Evolutionary conservation across 1,140 invertebrate species (phyloP).

Genomic region (Drosophila parvula): DNA sequence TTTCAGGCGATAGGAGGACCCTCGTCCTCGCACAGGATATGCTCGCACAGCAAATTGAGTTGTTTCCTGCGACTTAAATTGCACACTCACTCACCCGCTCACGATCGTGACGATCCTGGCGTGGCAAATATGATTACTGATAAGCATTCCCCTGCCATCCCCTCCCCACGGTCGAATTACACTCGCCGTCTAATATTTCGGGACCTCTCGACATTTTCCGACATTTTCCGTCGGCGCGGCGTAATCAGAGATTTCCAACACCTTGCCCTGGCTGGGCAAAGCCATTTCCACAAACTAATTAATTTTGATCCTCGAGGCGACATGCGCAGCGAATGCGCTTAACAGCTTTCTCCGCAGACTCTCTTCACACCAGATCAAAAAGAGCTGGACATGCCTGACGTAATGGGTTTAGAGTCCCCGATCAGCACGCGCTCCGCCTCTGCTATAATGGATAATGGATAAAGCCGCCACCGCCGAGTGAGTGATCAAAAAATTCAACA

Average conservation of each 20-base stretch:
- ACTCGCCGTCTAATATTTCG: slow-evolving; percentile 66
- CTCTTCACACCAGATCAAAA: slow-evolving; percentile 13
- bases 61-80: slow-evolving; percentile 71
- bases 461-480: neutral
- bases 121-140: slow-evolving; percentile 80
- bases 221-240: slow-evolving; percentile 19
- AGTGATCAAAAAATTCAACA: slow-evolving; percentile 15
- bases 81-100: slow-evolving; percentile 50
- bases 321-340: slow-evolving; percentile 76
- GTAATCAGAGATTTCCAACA: slow-evolving; percentile 81
- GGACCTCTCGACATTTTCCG: neutral
- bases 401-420: slow-evolving; percentile 55
- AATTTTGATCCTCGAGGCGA: slow-evolving; percentile 52
- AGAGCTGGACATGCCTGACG: slow-evolving; percentile 63
- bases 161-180: slow-evolving; percentile 58
- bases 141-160: slow-evolving; percentile 41
- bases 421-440: slow-evolving; percentile 53
- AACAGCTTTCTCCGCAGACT: slow-evolving; percentile 64
- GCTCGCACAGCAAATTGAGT: slow-evolving; percentile 66
- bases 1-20: slow-evolving; percentile 19
- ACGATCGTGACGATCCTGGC: slow-evolving; percentile 44
- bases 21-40: slow-evolving; percentile 63
- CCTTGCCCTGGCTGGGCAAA: slow-evolving; percentile 50
- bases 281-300: slow-evolving; percentile 58
- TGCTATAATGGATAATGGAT: neutral